Percentiles rank a stretch among this genome's conserved stretches.
These are phyloP conservation scores for Leistus spinibarbis DNA, from an alignment of 2,888 invertebrate genomes.

Conservation along the genomic window DNA sequence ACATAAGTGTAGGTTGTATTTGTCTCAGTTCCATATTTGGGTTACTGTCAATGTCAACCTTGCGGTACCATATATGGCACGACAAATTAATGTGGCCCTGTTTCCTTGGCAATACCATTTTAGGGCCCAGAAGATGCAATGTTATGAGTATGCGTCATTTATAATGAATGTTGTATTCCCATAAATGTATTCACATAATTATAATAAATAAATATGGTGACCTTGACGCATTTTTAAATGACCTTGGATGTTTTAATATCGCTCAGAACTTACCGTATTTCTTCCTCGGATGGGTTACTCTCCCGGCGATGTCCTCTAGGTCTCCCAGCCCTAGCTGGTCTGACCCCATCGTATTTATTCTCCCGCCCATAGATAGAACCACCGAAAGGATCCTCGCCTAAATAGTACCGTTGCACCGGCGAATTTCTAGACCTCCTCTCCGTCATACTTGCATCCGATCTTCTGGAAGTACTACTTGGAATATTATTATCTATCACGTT, in stretches of 20 bases:
- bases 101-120: no score
- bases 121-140: no score
- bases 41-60: not conserved
- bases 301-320: constrained; percentile 51
- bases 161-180: not conserved
- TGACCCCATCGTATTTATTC: constrained; percentile 78
- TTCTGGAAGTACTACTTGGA: not conserved
- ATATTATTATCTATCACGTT: constrained; percentile 62
- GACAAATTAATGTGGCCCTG: not conserved
- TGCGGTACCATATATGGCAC: not conserved
- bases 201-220: not conserved
- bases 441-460: constrained; percentile 54
- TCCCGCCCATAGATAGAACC: constrained; percentile 83
- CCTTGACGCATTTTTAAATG: constrained; percentile 44
- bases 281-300: constrained; percentile 46
- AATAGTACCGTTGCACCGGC: constrained; percentile 79
- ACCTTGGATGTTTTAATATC: no score
- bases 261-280: constrained; percentile 41
- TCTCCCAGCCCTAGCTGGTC: constrained; percentile 57
- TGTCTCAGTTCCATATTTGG: not conserved
- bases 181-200: not conserved
- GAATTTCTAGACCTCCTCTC: constrained; percentile 49
- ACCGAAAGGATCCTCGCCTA: constrained; percentile 86
- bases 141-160: not conserved
- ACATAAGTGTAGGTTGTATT: constrained; percentile 42